Base-by-base conservation (phyloP, 2,888 invertebrate species). In the Mythimna loreyi region DNA sequence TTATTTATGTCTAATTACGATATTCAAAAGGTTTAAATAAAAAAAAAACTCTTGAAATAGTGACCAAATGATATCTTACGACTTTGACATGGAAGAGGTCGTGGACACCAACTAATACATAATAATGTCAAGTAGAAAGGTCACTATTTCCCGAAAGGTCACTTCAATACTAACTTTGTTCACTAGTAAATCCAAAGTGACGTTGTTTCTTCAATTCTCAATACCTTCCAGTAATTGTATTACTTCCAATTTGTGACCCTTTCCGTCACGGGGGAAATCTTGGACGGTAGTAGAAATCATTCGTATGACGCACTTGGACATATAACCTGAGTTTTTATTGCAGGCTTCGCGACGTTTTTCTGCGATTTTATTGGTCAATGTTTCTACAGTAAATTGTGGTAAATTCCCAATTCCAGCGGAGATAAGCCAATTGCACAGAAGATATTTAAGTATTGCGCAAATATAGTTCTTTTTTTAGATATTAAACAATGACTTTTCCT, bases 221-320 rank as follows among this genome's bases (percentile, higher is more conserved):
- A 75, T 73, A 73, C 50, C 66, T 69, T 71, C 58, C 60, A 43
- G 74, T 78, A 71, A 82, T 80, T 67, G 45, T 60, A 67, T 78
- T 82, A 80, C 53, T 21, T 61, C 65, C 68, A 82, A 73, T 75
- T 72, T 67, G 77, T 57, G 82, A 82, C 82, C 79, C 72, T 82
- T 80, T 65, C 21, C 2, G 65, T 61, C 82, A 19, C 78, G 30
- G 45, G 82, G 82, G 82, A 82, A 82, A 82, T 82, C 82, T 80
- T 40, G 43, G 53, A 45, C 6, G 30, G 47, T 47, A 56, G 50
- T 65, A 69, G 71, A 72, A 80, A 78, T 80, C 65, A 78, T 75
- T 78, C 53, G 68, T 80, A 80, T 80, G 81, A 77, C 70, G 49
- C 21, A 9, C 30, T 23, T 13, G 25, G 53, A 62, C 53, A 40